phyloP scores from a whole-genome alignment of 30 jellyfish, hydroid and myxozoan species.

The Rhopilema esculentum region DNA sequence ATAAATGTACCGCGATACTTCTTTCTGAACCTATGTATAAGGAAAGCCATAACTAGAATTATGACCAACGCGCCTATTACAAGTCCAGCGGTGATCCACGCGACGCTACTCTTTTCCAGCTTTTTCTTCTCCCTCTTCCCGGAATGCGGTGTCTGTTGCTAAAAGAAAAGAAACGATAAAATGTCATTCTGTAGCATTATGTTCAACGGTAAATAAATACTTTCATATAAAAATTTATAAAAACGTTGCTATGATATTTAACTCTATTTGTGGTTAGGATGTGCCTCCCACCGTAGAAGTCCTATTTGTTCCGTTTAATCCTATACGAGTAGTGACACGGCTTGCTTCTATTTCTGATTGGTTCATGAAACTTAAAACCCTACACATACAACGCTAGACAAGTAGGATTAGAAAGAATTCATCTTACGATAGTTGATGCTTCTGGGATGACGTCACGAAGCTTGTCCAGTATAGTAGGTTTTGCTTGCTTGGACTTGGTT shows the following conservation, averaged over 20 bases:
- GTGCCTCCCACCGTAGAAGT: no score
- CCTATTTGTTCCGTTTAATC: not conserved
- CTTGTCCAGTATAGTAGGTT: not conserved
- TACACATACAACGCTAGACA: not conserved
- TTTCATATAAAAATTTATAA: no score
- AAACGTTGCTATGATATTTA: no score
- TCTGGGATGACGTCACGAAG: not conserved
- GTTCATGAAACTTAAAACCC: not conserved
- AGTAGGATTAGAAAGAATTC: not conserved
- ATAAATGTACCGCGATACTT: constrained; percentile 75
- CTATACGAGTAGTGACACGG: no score
- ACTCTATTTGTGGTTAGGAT: no score
- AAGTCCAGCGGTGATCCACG: constrained; percentile 76
- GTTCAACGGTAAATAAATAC: no score
- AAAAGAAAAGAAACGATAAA: not conserved
- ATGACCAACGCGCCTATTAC: constrained; percentile 62
- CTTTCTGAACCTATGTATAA: constrained; percentile 56
- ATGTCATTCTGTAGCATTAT: no score
- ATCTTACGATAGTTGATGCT: not conserved
- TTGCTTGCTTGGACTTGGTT: not conserved
- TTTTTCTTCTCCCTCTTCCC: constrained; percentile 33
- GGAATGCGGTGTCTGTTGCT: constrained; percentile 45
- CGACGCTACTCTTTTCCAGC: constrained; percentile 61
- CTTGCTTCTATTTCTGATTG: no score
- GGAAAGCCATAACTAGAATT: constrained; percentile 38